These are phyloP conservation scores for Lissonota sp. DNA, from an alignment of 2,888 invertebrate species.

Conservation along the genomic window DNA sequence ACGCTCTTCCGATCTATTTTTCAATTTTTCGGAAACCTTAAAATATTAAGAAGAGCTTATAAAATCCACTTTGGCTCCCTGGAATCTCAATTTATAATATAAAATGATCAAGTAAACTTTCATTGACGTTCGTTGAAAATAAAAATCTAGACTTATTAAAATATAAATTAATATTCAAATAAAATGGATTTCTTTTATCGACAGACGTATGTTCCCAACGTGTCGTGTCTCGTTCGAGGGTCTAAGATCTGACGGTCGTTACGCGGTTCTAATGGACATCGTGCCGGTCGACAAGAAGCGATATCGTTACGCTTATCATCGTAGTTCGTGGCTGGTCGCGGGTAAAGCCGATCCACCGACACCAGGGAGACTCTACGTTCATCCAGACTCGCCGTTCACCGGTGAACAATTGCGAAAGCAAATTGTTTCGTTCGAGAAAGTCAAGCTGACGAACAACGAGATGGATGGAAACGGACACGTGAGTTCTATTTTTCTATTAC, in stretches of 20 bases:
- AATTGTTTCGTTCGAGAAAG: constrained; percentile 99
- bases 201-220: constrained; percentile 99
- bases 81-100: too few relatives aligned
- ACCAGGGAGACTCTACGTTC: constrained; percentile 96
- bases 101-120: too few relatives aligned
- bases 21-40: too few relatives aligned
- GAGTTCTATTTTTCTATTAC: constrained; percentile 81
- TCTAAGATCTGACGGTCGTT: constrained; percentile 92
- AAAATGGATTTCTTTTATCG: constrained; percentile 32
- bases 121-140: too few relatives aligned
- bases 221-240: constrained; percentile 97
- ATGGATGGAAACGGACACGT: constrained; percentile 98
- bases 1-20: too few relatives aligned
- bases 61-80: too few relatives aligned
- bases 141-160: too few relatives aligned
- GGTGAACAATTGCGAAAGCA: constrained; percentile 98
- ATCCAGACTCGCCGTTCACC: constrained; percentile 98
- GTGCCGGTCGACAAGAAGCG: constrained; percentile 98
- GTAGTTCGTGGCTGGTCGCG: constrained; percentile 98
- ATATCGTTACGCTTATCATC: constrained; percentile 98
- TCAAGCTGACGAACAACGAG: constrained; percentile 99
- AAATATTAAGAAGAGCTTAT: too few relatives aligned
- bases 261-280: constrained; percentile 97
- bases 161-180: too few relatives aligned
- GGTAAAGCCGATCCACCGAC: constrained; percentile 99